Percentiles rank a stretch among this genome's conserved stretches.
Evolutionary conservation across 2,113 vertebrate genomes (phyloP).

Genomic region (Alexandromys fortis): DNA sequence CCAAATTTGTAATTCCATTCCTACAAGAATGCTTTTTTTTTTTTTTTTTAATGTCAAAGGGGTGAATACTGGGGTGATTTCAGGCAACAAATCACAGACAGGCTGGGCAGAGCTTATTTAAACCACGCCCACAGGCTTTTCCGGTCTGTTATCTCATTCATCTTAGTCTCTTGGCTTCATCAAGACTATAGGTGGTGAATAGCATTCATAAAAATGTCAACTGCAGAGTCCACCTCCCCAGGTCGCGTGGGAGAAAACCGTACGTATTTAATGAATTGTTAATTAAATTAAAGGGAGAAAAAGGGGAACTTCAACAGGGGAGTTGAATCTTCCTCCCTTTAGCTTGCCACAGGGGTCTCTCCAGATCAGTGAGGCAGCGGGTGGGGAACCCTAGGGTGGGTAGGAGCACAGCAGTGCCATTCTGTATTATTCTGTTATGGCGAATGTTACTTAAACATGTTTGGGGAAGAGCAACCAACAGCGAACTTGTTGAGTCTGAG

Average conservation of each 20-base stretch:
- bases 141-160: neutral
- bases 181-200: neutral
- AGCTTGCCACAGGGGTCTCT: neutral
- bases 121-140: too few relatives aligned
- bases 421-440: neutral
- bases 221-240: neutral
- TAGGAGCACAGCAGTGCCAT: neutral
- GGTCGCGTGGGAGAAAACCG: neutral
- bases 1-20: neutral
- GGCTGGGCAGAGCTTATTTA: neutral
- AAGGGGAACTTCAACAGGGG: neutral
- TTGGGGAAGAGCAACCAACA: neutral
- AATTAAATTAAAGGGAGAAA: neutral
- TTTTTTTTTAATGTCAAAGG: neutral
- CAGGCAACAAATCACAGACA: too few relatives aligned
- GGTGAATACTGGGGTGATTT: neutral
- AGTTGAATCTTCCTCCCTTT: neutral
- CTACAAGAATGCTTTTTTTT: neutral
- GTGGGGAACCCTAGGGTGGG: neutral
- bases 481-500: neutral
- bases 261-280: neutral
- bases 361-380: accelerated
- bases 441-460: neutral
- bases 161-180: too few relatives aligned
- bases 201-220: neutral